Conservation (phyloP, 2,113 vertebrate genomes). For the Laticauda colubrina region DNA sequence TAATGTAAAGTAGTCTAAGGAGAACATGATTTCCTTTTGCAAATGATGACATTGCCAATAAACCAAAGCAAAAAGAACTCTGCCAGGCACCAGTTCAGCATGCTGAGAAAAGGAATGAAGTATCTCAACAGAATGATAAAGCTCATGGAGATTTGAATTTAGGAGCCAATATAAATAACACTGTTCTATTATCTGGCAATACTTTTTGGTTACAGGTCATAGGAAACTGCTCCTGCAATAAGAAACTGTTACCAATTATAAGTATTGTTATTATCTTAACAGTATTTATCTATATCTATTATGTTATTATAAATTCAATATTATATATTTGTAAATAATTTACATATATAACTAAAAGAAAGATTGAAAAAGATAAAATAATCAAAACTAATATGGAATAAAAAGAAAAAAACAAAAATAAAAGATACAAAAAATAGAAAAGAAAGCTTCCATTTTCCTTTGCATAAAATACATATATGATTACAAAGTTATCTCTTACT, state of each 20-base stretch:
- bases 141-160: background rate
- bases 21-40: background rate
- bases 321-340: background rate
- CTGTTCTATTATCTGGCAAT: background rate
- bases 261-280: background rate
- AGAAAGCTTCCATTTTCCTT: too few species aligned
- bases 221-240: background rate
- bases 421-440: too few species aligned
- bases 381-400: background rate
- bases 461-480: too few species aligned
- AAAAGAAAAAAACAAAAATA: too few species aligned
- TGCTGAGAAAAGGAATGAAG: background rate
- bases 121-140: background rate
- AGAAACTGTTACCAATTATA: background rate
- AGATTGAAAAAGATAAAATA: background rate
- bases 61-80: background rate
- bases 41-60: background rate
- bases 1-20: background rate
- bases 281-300: background rate
- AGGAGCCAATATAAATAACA: background rate
- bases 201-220: background rate
- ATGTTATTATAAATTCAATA: background rate
- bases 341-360: background rate
- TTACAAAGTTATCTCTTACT: too few species aligned
- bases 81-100: background rate